Evolutionary conservation across 35 echinoderm and acorn worm species (phyloP).

Genomic region (Heliocidaris tuberculata): DNA sequence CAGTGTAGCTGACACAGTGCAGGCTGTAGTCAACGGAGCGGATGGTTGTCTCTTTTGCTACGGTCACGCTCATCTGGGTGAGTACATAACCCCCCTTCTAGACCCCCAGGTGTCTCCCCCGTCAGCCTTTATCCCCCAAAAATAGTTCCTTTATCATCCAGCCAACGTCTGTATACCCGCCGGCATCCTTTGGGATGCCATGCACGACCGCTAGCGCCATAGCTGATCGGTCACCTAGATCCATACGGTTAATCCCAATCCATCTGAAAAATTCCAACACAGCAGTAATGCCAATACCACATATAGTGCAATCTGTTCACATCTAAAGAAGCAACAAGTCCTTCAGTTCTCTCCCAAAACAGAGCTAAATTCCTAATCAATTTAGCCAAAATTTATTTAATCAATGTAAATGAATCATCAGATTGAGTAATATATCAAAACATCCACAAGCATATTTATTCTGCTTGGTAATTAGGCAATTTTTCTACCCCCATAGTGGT

Average conservation of each 20-base stretch:
- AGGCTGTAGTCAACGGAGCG: conserved; percentile 95
- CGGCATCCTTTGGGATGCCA: conserved; percentile 24
- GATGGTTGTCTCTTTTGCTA: conserved; percentile 99
- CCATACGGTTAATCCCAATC: conserved; percentile 25
- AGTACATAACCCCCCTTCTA: conserved; percentile 45
- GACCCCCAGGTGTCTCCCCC: background rate
- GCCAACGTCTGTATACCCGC: conserved; percentile 6
- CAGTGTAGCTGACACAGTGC: conserved; percentile 94
- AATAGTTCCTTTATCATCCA: background rate
- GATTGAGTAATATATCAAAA: background rate
- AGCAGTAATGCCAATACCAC: background rate
- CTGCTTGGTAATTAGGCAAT: background rate
- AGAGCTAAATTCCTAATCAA: background rate
- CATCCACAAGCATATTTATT: background rate
- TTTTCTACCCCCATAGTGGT: background rate
- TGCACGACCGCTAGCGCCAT: conserved; percentile 34
- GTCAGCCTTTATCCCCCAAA: background rate
- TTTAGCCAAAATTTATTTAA: background rate
- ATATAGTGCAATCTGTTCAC: background rate
- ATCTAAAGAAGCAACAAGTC: background rate
- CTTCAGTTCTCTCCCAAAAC: background rate
- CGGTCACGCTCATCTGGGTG: conserved; percentile 91
- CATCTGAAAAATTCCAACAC: conserved; percentile 15
- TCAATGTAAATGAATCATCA: background rate
- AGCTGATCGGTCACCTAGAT: conserved; percentile 49